Base-by-base conservation (phyloP, 2,113 vertebrate genomes). In the Halcyon malimbica region DNA sequence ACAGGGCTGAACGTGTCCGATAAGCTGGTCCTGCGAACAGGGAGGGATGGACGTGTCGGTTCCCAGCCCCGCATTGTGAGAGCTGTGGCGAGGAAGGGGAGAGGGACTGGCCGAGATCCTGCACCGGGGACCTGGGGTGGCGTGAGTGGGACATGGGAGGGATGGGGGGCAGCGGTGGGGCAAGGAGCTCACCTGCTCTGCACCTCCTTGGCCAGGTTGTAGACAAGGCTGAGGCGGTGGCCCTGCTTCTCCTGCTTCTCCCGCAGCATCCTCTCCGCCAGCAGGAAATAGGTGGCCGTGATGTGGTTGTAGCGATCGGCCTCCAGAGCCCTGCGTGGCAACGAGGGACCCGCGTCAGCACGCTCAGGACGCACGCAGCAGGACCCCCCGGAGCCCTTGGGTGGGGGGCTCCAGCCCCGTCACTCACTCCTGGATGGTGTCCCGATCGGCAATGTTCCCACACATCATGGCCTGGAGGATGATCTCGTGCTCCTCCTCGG, bases 281-380 rank as follows among this genome's bases (percentile, higher is more conserved):
- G 96, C 89, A 98, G 96, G 88, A 98, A 98, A 83, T 98, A 98
- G 0, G 98, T 98, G 93, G 98, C 98, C 0, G 98, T 98, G 94
- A 98, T 97, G 95, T 98, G 98, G 96, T 98, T 98, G 95, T 98
- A 98, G 62, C 93, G 96, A 39, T 98, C 91, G 0, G 98, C 97
- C 42, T 98, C 98, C 94, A 98, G 88, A 1, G 98, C 98, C 95
- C 98, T 98, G 89, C 1, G 5, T 0, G 16, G 31, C 29, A 85
- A 23, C 12, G 0, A 39, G 51, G 69, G 24, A 31, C 4, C n/a
- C 37, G 2, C 2, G 1, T 90, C 80, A 86, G 67, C 5, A 1
- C 2, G 4, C 2, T 1, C 33, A 8, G 41, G 25, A 26, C 0
- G 0, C 0, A 3, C 63, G 13, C 1, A 1, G 31, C 29, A 31